Evolutionary conservation across 2,888 invertebrate genomes (phyloP), one percentile per base, ranked within the genome.

Genomic region (Lottia scabra): DNA sequence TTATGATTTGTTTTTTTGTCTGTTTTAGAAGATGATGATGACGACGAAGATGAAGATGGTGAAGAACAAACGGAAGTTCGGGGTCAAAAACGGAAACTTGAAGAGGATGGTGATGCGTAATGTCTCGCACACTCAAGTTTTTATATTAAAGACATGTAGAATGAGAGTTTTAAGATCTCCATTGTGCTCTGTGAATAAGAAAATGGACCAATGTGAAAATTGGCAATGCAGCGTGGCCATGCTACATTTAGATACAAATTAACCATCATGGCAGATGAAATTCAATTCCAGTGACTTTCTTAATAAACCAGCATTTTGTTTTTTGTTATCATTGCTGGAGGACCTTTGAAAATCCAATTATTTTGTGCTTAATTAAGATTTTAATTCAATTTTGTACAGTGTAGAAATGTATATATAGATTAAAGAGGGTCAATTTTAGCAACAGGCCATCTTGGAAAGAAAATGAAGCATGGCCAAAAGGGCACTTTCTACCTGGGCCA

Each of bases 31-130:
- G 65, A 65, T 3, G 64, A 48, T n/a, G 72, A 68, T 1, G 72
- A 72, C 10, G 72, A 72, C 8, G 72, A 79, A 13, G 81, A 80
- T 64, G 81, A 78, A n/a, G 70, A 66, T 43, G 68, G 23, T 46
- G 63, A 27, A 19, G 65, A 65, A 44, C 67, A 27, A n/a, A 30
- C 56, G 10, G 43, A 65, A 62, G 45, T 64, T 27, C n/a, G 82
- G 75, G 83, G 83, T 46, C 77, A 75, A 48, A 83, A 83, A 67
- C 80, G 83, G 73, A 83, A 83, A 77, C 81, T 75, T 45, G 83
- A 83, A 44, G 82, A 80, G 67, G 82, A 80, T 56, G 79, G 78
- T 27, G 81, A 78, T 63, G 80, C 78, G 56, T 56, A 56, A 38
- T 38, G 38, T 8, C 10, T 38, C 5, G 38, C 10, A 56, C 56